A percentile compares a stretch with the other conserved stretches of the same genome.
Evolutionary conservation across 2,113 vertebrate genomes (phyloP).

Genomic region (Setophaga petechia): DNA sequence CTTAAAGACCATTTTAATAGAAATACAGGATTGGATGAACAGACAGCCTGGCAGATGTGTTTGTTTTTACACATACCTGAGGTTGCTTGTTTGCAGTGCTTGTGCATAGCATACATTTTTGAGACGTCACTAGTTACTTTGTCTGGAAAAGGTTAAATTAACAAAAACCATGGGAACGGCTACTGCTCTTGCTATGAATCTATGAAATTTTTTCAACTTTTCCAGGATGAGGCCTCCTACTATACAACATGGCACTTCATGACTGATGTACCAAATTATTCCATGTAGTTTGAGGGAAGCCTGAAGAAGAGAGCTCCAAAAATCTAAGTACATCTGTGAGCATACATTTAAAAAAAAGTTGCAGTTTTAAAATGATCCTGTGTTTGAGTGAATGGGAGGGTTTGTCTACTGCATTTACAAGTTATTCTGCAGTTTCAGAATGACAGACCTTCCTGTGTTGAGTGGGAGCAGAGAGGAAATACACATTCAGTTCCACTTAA

Average conservation of each 20-base stretch:
- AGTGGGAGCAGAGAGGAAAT: not conserved
- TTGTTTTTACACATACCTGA: not conserved
- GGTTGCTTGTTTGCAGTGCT: not conserved
- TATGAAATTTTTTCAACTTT: not conserved
- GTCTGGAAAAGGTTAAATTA: not conserved
- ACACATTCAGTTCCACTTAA: not conserved
- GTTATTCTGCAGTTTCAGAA: not conserved
- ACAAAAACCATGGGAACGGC: not conserved
- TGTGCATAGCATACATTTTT: not conserved
- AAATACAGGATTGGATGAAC: not conserved
- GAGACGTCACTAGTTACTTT: not conserved
- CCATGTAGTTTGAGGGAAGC: not conserved
- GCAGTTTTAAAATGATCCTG: not conserved
- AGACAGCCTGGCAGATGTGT: not conserved
- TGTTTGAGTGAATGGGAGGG: not conserved
- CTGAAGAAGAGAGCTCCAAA: not conserved
- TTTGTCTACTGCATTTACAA: not conserved
- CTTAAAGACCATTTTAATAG: not conserved
- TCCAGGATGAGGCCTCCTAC: not conserved
- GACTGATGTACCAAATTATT: not conserved
- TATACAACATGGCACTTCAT: not conserved
- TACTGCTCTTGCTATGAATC: not conserved
- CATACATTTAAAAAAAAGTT: not conserved
- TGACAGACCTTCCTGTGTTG: not conserved
- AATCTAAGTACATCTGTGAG: not conserved